Evolutionary conservation across 2,888 invertebrate species (phyloP), one percentile per base, ranked within the genome.

Genomic region (Ormyrus labotus): DNA sequence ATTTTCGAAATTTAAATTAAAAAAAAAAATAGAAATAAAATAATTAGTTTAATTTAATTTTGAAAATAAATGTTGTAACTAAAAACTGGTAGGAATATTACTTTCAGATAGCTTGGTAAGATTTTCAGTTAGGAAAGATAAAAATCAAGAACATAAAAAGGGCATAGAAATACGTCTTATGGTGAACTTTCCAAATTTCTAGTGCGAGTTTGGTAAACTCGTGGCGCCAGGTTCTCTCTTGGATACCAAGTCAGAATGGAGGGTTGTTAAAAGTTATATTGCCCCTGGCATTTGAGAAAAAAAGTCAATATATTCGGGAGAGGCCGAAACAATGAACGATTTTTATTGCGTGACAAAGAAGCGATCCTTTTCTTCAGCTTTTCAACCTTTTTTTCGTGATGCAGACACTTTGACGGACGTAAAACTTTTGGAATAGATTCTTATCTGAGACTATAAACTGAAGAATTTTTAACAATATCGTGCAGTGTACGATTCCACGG

Each of bases 211-310:
- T 72, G 53, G 63, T 80, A 81, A 83, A 83, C 83, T 83, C 81
- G 85, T 87, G 88, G 86, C 86, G 86, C 87, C 87, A 85, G 79
- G 73, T 8, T 65, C 11, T 50, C 10, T 84, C 85, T 85, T 82
- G 83, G 85, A 85, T 86, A 86, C 86, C 85, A 86, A 86, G 87
- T 88, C 85, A 86, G 84, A 80, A 53, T 48, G 48, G 58, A 81
- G 78, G 81, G 84, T 80, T 87, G 87, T 90, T 88, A 89, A 89
- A 84, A 87, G 85, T 90, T 90, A 89, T 90, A 89, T 86, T 88
- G 87, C 89, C 85, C 48, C 50, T 50, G 72, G 78, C 60, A 47
- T n/a, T 34, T 34, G 34, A n/a, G 4, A 53, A 11, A 13, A 13
- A 58, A 34, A 50, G 45, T 10, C 50, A 50, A 50, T 9, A 60